A percentile compares a stretch with the other conserved stretches of the same genome.
Conservation (phyloP, 37 sponge, comb jelly and placozoan species). For the Petrosia ficiformis region DNA sequence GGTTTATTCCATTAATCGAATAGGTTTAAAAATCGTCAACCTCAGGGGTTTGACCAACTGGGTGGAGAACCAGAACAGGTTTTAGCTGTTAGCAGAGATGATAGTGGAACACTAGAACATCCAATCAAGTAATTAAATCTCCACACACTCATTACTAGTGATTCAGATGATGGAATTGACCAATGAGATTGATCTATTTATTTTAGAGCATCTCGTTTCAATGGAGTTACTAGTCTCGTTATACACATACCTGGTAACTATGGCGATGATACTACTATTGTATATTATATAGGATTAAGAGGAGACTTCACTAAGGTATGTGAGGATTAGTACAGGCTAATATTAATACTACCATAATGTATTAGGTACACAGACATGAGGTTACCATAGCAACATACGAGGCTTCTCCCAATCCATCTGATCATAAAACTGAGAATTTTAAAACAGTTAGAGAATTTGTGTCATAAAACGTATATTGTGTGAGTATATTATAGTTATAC, state of each 20-base stretch:
- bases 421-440: constrained; percentile 63
- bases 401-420: constrained; percentile 82
- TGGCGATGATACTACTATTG: constrained; percentile 84
- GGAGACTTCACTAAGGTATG: constrained; percentile 90
- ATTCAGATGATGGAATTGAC: not conserved
- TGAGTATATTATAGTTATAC: too few relatives aligned
- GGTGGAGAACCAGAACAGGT: constrained; percentile 77
- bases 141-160: not conserved
- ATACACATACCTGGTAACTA: constrained; percentile 82
- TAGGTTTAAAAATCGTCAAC: constrained; percentile 89
- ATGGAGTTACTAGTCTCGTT: constrained; percentile 74
- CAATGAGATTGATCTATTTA: not conserved
- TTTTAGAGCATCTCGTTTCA: constrained; percentile 76
- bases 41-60: constrained; percentile 87
- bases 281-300: constrained; percentile 92
- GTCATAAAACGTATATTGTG: constrained; percentile 13
- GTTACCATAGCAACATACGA: constrained; percentile 82
- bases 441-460: constrained; percentile 55
- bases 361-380: constrained; percentile 69
- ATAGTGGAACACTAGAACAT: constrained; percentile 76
- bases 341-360: too few relatives aligned
- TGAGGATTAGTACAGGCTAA: not conserved
- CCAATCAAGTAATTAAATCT: constrained; percentile 74
- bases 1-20: not conserved
- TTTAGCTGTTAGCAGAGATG: constrained; percentile 64